Evolutionary conservation across 2,888 invertebrate genomes (phyloP), one percentile per base, ranked within the genome.

Genomic region (Tenthredo livida): DNA sequence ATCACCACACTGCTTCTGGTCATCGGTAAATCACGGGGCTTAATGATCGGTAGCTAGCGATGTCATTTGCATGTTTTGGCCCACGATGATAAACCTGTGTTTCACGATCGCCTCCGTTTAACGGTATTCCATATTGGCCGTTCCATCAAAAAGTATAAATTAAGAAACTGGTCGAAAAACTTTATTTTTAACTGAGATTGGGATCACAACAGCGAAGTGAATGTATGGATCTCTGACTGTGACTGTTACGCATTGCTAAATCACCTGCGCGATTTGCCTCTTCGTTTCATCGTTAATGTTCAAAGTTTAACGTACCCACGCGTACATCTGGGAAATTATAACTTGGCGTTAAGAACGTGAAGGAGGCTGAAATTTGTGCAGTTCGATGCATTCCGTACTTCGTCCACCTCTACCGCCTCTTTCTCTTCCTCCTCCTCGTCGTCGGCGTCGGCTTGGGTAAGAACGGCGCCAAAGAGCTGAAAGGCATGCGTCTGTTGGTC

Each of bases 11-110:
- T 83, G 84, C 86, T 85, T 43, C 73, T 75, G 70, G 65, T 37
- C 86, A 87, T 88, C 90, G 87, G 89, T 90, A 91, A 91, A 91
- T 91, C 90, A 91, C 89, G 86, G 85, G 86, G 85, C 87, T 25
- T 61, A 40, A 90, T 90, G 58, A 90, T 90, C 89, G 90, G 54
- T 90, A 90, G 87, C 90, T 88, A 90, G 90, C 91, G 90, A 90
- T 91, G 89, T 90, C 88, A 90, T 90, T 91, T 90, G 89, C 90
- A 89, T 91, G 80, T 80, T 80, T 80, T 80, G 58, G 80, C 37
- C 40, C 21, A 40, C 80, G 80, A 61, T 61, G 80, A 80, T 80
- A 61, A 80, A 80, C 80, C 15, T 61, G n/a, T 33, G 47, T 61
- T 21, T 21, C 21, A 29, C 37, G 80, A 25, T 47, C 47, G 75